Percentiles rank a stretch among this genome's conserved stretches.
Evolutionary conservation across 2,888 invertebrate genomes (phyloP).

Genomic region (Neoascia interrupta): DNA sequence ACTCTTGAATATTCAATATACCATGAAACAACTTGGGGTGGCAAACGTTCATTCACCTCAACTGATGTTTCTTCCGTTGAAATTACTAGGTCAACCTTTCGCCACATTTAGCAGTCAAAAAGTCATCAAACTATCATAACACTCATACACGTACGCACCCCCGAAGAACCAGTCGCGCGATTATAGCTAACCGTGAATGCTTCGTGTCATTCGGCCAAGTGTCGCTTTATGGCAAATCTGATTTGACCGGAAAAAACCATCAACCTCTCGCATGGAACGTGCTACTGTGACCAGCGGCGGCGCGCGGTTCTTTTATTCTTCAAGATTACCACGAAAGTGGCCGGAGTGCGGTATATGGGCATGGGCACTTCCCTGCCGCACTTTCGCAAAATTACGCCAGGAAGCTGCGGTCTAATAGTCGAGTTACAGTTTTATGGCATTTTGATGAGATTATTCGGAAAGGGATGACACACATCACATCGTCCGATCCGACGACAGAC

Average conservation of each 20-base stretch:
- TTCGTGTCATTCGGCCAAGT: constrained; percentile 19
- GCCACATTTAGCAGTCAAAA: constrained; percentile 49
- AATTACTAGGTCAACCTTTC: constrained; percentile 40
- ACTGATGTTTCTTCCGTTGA: too few relatives aligned
- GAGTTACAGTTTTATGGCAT: constrained; percentile 52
- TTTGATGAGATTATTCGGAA: constrained; percentile 63
- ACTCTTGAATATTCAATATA: too few relatives aligned
- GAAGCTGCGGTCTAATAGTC: constrained; percentile 29
- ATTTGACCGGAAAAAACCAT: too few relatives aligned
- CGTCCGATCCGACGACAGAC: constrained; percentile 37
- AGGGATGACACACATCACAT: constrained; percentile 21
- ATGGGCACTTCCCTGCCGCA: constrained; percentile 21
- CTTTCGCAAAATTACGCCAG: constrained; percentile 40
- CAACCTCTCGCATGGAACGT: too few relatives aligned
- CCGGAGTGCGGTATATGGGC: too few relatives aligned
- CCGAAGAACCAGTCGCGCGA: constrained; percentile 32
- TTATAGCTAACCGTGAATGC: not conserved
- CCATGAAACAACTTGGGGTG: too few relatives aligned
- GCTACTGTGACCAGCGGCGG: constrained; percentile 58
- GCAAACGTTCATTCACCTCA: too few relatives aligned
- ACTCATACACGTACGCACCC: constrained; percentile 42
- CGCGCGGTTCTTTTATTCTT: constrained; percentile 50
- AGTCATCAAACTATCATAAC: constrained; percentile 45
- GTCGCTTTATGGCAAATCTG: constrained; percentile 63
- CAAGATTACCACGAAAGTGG: constrained; percentile 1